These are phyloP conservation scores for Salvelinus sp. DNA, from an alignment of 2,113 vertebrate genomes.

Conservation along the genomic window DNA sequence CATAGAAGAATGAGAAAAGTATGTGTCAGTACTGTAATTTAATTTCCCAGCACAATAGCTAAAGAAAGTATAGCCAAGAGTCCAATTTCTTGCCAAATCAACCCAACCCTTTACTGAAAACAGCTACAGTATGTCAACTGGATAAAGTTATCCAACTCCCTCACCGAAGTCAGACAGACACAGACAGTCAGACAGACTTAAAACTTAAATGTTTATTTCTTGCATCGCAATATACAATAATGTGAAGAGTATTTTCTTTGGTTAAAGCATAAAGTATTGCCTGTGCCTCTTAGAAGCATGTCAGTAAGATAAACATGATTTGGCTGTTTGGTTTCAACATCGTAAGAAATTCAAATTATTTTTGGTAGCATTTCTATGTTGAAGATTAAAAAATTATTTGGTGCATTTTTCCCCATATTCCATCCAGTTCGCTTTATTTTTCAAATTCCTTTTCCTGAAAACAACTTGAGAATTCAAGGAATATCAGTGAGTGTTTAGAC, in stretches of 20 bases:
- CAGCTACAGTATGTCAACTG: neutral
- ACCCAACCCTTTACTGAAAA: neutral
- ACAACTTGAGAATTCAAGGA: neutral
- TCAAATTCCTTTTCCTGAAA: slow-evolving; percentile 13
- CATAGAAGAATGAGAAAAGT: too few relatives aligned
- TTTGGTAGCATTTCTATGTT: too few relatives aligned
- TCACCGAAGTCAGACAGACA: neutral
- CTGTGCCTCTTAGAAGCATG: slow-evolving; percentile 6
- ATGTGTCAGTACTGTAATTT: too few relatives aligned
- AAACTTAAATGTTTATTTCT: slow-evolving; percentile 52
- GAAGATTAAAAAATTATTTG: too few relatives aligned
- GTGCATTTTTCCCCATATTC: too few relatives aligned
- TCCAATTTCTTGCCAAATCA: neutral
- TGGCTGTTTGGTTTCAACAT: slow-evolving; percentile 38
- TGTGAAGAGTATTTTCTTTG: slow-evolving; percentile 6
- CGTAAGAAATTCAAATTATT: neutral
- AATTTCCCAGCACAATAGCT: neutral
- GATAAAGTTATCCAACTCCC: neutral
- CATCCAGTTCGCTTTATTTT: neutral
- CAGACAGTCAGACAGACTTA: neutral
- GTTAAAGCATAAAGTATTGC: neutral
- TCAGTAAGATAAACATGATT: too few relatives aligned
- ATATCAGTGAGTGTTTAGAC: neutral
- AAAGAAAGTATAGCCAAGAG: neutral
- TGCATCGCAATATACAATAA: slow-evolving; percentile 41